Base-by-base conservation (phyloP, 2,113 vertebrate species). In the Benitochromis conjunctus region DNA sequence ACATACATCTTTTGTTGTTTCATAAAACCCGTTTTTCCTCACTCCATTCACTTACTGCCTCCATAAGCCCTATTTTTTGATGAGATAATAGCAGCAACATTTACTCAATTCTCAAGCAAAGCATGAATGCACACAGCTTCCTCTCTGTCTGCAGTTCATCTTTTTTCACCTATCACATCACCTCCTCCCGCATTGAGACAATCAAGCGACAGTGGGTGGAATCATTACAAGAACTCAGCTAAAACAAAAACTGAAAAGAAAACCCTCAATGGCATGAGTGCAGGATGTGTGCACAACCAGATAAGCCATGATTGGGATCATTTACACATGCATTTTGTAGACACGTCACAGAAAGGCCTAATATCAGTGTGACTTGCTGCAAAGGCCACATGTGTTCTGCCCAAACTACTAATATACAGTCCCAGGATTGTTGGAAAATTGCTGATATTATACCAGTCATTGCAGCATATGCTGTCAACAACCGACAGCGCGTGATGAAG, bases 261-360 rank as follows among this genome's bases (percentile, higher is more conserved):
- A 77, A 18, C 79, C 55, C 58, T 66, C 6, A 1, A 36, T n/a
- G 2, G 77, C 5, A 80, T 14, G 60, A 88, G 85, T 84, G 84
- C 66, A 82, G 87, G 88, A 92, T 88, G 80, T 88, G 81, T 76
- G 53, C 51, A 85, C 90, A 88, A 88, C 83, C 80, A 89, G 83
- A 90, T 86, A 81, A 84, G 53, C 80, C 3, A 11, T 83, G 74
- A 93, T 94, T 90, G 90, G 92, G 46, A 80, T 89, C 86, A 94
- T 92, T 26, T 78, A 34, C 62, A 85, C 80, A 69, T 21, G 21
- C 34, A 71, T 88, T 53, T 57, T 88, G 74, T 36, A 46, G 71
- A 51, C 24, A 46, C 57, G 14, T 56, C 64, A 34, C 9, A 16
- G 51, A 31, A 55, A 84, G 51, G 16, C 29, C 64, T 64, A 21